Conservation (phyloP, 2,797 vertebrate species). For the Hippoglossus hippoglossus region DNA sequence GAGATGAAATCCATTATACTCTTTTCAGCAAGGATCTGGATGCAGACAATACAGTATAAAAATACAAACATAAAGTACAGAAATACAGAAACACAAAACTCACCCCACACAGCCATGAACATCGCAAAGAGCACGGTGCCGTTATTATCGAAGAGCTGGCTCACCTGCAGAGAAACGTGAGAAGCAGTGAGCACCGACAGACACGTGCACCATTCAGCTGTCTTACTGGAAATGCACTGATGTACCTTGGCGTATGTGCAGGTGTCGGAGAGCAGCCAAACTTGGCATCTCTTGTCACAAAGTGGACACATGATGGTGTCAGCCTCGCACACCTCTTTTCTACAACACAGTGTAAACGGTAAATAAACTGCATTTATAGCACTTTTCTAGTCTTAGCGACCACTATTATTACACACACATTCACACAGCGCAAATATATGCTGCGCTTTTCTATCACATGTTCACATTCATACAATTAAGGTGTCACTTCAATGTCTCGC, state of each 20-base stretch:
- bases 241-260: conserved; percentile 93
- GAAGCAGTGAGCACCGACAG: conserved; percentile 3
- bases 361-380: too few relatives aligned
- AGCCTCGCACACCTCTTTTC: conserved; percentile 92
- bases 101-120: conserved; percentile 97
- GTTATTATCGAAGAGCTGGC: conserved; percentile 92
- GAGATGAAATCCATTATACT: not conserved
- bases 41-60: not conserved
- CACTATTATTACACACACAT: too few relatives aligned
- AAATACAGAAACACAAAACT: conserved; percentile 69
- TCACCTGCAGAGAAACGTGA: conserved; percentile 84
- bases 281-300: conserved; percentile 89
- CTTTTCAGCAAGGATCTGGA: conserved; percentile 9
- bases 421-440: too few relatives aligned
- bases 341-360: conserved; percentile 63
- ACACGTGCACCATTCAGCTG: not conserved
- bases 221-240: not conserved
- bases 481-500: too few relatives aligned
- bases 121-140: conserved; percentile 93
- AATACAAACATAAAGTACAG: not conserved
- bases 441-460: too few relatives aligned
- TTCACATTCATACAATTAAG: too few relatives aligned
- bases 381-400: too few relatives aligned
- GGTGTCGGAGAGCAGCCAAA: conserved; percentile 91
- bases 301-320: conserved; percentile 90